Percentiles rank a stretch among this genome's conserved stretches.
phyloP scores from a whole-genome alignment of 2,888 invertebrate genomes.

The Limnephilus auricula region DNA sequence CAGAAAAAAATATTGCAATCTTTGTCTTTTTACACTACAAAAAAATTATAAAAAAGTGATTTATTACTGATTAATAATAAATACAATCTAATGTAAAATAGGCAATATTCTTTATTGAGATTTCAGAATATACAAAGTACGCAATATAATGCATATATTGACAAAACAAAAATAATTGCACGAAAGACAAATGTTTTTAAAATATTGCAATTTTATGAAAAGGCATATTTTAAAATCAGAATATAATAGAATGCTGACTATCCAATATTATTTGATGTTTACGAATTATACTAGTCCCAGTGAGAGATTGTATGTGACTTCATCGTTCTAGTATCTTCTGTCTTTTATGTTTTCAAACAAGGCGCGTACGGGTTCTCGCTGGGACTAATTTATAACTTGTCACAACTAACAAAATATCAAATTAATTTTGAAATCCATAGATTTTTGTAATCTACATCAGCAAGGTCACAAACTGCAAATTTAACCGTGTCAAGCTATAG shows the following conservation, averaged over 20 bases:
- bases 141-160: background rate
- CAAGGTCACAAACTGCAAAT: background rate
- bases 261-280: background rate
- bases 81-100: background rate
- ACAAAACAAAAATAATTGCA: background rate
- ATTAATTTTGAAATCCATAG: no score
- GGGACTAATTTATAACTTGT: background rate
- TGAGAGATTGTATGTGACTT: no score
- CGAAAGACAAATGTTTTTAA: background rate
- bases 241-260: background rate
- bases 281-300: no score
- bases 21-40: background rate
- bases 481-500: background rate
- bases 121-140: background rate
- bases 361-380: no score
- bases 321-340: no score
- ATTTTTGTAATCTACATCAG: background rate
- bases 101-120: background rate
- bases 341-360: no score
- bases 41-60: background rate
- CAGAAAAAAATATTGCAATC: background rate
- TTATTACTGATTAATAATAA: background rate
- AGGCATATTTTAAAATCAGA: background rate
- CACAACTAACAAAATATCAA: background rate
- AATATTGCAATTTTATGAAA: conserved; percentile 8